phyloP scores from a whole-genome alignment of 1,140 invertebrate species.

The Drosophila pachea region DNA sequence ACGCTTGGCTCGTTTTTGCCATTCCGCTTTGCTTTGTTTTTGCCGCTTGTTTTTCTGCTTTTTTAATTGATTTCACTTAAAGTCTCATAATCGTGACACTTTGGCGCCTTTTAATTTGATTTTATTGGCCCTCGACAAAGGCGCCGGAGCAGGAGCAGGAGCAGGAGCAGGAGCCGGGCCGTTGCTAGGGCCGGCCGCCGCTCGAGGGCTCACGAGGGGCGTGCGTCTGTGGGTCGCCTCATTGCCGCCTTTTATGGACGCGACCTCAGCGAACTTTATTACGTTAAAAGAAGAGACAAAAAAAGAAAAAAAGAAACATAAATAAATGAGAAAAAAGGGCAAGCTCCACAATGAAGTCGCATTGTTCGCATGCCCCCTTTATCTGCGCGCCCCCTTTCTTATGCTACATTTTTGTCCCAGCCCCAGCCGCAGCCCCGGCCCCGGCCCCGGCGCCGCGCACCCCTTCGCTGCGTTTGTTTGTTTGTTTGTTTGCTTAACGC shows the following conservation, averaged over 20 bases:
- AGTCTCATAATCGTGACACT: slow-evolving; percentile 76
- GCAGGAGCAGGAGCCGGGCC: not conserved
- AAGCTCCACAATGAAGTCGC: slow-evolving; percentile 28
- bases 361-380: slow-evolving; percentile 56
- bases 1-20: slow-evolving; percentile 27
- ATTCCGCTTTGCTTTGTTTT: slow-evolving; percentile 12
- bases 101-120: slow-evolving; percentile 77
- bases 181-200: not conserved
- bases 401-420: slow-evolving; percentile 36
- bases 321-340: slow-evolving; percentile 9
- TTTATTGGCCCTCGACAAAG: slow-evolving; percentile 69
- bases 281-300: slow-evolving; percentile 40
- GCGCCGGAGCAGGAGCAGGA: not conserved
- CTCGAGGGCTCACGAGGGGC: slow-evolving; percentile 6
- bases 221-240: slow-evolving; percentile 60
- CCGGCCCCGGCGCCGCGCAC: slow-evolving; percentile 9
- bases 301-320: slow-evolving; percentile 9
- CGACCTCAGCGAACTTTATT: slow-evolving; percentile 67
- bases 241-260: slow-evolving; percentile 69
- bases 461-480: slow-evolving; percentile 15
- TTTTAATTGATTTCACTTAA: slow-evolving; percentile 76
- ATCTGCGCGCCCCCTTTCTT: slow-evolving; percentile 25
- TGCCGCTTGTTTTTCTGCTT: slow-evolving; percentile 27
- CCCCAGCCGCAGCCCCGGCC: too few relatives aligned
- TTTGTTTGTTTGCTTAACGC: slow-evolving; percentile 54